phyloP scores from a whole-genome alignment of 2,113 vertebrate species.

The Holacanthus passer region DNA sequence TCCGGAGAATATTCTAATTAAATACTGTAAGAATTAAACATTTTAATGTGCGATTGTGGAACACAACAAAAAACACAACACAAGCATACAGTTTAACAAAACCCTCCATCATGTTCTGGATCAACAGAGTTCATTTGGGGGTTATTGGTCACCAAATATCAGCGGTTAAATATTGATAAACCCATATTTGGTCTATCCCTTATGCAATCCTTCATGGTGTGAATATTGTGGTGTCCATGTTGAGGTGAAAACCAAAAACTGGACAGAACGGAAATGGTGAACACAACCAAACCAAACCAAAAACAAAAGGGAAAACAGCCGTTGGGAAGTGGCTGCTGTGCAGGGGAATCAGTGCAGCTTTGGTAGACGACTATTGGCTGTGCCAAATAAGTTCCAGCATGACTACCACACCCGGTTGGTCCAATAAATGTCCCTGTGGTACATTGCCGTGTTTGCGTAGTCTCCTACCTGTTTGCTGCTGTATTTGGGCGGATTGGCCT shows the following conservation, averaged over 20 bases:
- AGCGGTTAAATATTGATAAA: constrained; percentile 31
- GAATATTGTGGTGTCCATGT: constrained; percentile 54
- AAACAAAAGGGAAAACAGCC: constrained; percentile 31
- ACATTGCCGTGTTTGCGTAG: constrained; percentile 88
- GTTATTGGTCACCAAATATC: constrained; percentile 5
- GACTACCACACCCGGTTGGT: constrained; percentile 91
- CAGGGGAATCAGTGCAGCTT: constrained; percentile 77
- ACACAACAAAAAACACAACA: constrained; percentile 5
- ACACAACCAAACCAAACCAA: constrained; percentile 58
- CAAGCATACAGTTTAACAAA: constrained; percentile 2
- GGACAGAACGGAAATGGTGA: constrained; percentile 59
- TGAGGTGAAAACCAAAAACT: constrained; percentile 54
- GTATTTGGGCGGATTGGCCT: constrained; percentile 99
- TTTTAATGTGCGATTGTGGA: background rate
- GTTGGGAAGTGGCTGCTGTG: constrained; percentile 56
- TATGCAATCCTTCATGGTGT: constrained; percentile 56
- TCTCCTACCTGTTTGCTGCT: constrained; percentile 99
- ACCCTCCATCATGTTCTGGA: background rate
- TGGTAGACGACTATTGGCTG: constrained; percentile 62
- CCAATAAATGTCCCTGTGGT: constrained; percentile 88
- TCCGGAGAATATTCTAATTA: background rate
- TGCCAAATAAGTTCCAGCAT: constrained; percentile 67
- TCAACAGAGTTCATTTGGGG: constrained; percentile 33
- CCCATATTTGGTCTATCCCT: constrained; percentile 71
- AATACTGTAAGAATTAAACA: constrained; percentile 20